These are phyloP conservation scores for Listrodromus nycthemerus DNA, from an alignment of 2,888 invertebrate genomes.

Conservation along the genomic window DNA sequence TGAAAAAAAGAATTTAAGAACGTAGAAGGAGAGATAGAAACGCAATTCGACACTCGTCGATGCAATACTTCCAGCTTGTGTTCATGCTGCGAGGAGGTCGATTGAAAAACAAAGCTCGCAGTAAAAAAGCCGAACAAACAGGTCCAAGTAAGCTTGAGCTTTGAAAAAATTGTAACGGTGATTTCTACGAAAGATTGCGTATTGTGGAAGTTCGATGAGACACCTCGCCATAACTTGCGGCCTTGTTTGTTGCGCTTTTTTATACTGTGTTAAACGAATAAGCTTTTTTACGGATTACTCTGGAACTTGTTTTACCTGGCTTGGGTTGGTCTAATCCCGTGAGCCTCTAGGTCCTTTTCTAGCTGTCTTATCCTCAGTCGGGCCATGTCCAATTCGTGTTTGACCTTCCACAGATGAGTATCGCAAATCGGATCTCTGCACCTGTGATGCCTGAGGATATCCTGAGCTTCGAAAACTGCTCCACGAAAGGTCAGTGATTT, in stretches of 20 bases:
- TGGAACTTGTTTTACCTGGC: constrained; percentile 77
- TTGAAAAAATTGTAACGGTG: background rate
- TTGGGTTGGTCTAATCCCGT: constrained; percentile 92
- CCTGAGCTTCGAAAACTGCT: constrained; percentile 92
- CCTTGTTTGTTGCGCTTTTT: constrained; percentile 14
- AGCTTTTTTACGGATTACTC: background rate
- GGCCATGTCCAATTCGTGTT: constrained; percentile 95
- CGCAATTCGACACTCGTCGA: constrained; percentile 30
- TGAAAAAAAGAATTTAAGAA: background rate
- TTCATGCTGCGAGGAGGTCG: constrained; percentile 49
- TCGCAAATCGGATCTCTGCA: constrained; percentile 93
- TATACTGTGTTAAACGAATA: background rate
- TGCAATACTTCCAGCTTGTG: constrained; percentile 22
- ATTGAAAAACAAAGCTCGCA: constrained; percentile 10
- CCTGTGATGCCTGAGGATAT: constrained; percentile 90
- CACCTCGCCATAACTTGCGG: background rate
- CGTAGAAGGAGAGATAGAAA: constrained; percentile 33
- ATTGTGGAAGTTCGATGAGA: background rate
- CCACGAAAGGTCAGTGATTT: constrained; percentile 93
- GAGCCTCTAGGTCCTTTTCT: constrained; percentile 93
- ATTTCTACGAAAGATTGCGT: background rate
- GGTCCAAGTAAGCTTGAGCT: background rate
- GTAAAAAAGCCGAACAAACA: constrained; percentile 32
- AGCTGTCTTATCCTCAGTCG: constrained; percentile 93
- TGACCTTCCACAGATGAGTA: constrained; percentile 95